Conservation (phyloP, 1,140 invertebrate genomes). For the Drosophila punjabiensis region DNA sequence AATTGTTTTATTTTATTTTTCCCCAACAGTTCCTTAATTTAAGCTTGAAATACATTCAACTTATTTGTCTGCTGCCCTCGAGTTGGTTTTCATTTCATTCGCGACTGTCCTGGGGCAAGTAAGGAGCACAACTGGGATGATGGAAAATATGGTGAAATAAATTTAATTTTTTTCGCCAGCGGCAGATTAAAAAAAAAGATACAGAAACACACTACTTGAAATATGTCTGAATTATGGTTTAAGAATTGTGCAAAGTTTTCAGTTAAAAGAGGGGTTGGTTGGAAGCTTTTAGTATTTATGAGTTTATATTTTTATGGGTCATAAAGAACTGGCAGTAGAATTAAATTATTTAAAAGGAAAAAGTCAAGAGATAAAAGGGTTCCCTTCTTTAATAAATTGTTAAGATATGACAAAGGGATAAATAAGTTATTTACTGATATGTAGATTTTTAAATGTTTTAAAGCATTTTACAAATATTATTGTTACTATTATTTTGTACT, state of each 20-base stretch:
- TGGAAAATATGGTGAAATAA: slow-evolving; percentile 38
- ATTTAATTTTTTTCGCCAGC: slow-evolving; percentile 48
- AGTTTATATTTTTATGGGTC: not conserved
- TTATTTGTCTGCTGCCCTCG: slow-evolving; percentile 13
- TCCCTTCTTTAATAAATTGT: not conserved
- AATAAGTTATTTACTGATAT: not conserved
- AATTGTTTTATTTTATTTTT: not conserved
- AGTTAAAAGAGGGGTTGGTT: not conserved
- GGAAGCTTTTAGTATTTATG: not conserved
- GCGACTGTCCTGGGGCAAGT: slow-evolving; percentile 14
- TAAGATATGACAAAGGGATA: not conserved
- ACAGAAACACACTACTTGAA: not conserved
- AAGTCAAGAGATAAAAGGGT: not conserved
- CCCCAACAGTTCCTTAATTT: not conserved
- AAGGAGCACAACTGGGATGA: not conserved
- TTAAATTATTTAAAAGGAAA: not conserved
- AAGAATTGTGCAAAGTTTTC: not conserved
- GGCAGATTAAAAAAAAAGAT: slow-evolving; percentile 16
- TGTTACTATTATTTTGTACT: not conserved
- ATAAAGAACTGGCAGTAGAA: slow-evolving; percentile 1
- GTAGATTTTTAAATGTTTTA: too few relatives aligned
- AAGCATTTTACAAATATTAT: too few relatives aligned
- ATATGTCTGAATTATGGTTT: slow-evolving; percentile 4
- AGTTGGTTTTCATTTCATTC: slow-evolving; percentile 32
- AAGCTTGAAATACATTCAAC: slow-evolving; percentile 12